Conservation (phyloP, 2,888 invertebrate genomes). For the Nematopogon swammerdamellus region DNA sequence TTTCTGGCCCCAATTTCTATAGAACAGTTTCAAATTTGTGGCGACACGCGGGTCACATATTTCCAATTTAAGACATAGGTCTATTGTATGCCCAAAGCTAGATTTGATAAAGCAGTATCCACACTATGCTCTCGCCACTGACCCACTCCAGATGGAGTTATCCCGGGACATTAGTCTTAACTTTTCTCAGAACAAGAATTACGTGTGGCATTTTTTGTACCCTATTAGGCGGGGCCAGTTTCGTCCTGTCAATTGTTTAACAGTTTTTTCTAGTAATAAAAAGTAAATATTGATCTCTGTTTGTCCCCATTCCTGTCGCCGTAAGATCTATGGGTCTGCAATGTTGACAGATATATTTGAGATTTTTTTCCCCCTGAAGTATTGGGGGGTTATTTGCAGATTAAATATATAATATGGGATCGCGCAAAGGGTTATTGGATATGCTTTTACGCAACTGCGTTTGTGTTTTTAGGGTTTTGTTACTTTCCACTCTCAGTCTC, state of each 20-base stretch:
- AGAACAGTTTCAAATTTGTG: too few species aligned
- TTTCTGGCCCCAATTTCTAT: too few species aligned
- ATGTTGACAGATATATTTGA: slow-evolving; percentile 5
- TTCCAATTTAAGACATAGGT: too few species aligned
- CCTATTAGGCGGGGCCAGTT: slow-evolving; percentile 22
- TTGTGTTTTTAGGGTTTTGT: too few species aligned
- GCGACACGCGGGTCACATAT: too few species aligned
- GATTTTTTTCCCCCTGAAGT: not conserved
- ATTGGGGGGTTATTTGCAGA: too few species aligned
- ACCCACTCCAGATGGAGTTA: not conserved
- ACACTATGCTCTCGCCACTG: not conserved
- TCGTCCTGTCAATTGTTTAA: slow-evolving; percentile 41
- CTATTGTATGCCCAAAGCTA: too few species aligned
- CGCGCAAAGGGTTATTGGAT: too few species aligned
- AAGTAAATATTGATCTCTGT: slow-evolving; percentile 12
- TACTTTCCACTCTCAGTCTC: too few species aligned
- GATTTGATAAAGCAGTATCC: not conserved
- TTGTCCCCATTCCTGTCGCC: slow-evolving; percentile 17
- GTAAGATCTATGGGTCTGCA: slow-evolving; percentile 13
- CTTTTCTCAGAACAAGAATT: slow-evolving; percentile 21
- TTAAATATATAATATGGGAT: too few species aligned
- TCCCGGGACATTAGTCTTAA: slow-evolving; percentile 26
- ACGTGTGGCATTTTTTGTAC: slow-evolving; percentile 32
- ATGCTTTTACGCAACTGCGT: too few species aligned
- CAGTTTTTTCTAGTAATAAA: slow-evolving; percentile 18